Base-by-base conservation (phyloP, 2,113 vertebrate genomes). In the Sander lucioperca region DNA sequence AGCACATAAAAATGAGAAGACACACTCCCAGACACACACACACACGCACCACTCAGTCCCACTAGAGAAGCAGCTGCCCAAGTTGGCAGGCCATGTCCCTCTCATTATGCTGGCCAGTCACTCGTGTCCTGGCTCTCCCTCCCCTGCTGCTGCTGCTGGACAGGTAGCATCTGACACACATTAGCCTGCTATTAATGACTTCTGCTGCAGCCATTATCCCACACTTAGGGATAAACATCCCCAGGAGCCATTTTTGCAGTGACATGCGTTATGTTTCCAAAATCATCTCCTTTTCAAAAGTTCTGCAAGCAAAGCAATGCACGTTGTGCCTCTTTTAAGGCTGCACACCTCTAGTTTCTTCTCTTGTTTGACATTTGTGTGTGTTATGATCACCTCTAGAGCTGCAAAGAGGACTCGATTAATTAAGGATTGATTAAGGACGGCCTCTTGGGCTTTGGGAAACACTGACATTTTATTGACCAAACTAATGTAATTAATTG, bases 161-260 rank as follows among this genome's bases (percentile, higher is more conserved):
- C 93, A 95, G 92, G 89, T 94, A 94, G 84, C 93, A 93, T 93
- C 93, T 94, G 94, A 94, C 91, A 91, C 88, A 88, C 90, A 94
- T 94, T 95, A 94, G 87, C 87, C 87, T 23, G 81, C 91, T 89
- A 92, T 90, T 93, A 92, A 94, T 92, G 93, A 90, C 86, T 91
- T 93, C 82, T 89, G 75, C 82, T 85, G 84, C 86, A 85, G 89
- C 88, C 86, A 92, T 93, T 90, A 92, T 86, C 77, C 79, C 89
- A 83, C 80, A 84, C 79, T 87, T 82, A 87, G 86, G 82, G 84
- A 86, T 30, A 91, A 91, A 78, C 53, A 82, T 81, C 86, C 87
- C 77, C 79, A 30, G 84, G 80, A 47, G 61, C 30, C 66, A 63
- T 80, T 92, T 90, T 77, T 87, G 84, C 90, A 75, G 62, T 48